Base-by-base conservation (phyloP, 1,140 invertebrate species). In the Sminthurides bifidus region DNA sequence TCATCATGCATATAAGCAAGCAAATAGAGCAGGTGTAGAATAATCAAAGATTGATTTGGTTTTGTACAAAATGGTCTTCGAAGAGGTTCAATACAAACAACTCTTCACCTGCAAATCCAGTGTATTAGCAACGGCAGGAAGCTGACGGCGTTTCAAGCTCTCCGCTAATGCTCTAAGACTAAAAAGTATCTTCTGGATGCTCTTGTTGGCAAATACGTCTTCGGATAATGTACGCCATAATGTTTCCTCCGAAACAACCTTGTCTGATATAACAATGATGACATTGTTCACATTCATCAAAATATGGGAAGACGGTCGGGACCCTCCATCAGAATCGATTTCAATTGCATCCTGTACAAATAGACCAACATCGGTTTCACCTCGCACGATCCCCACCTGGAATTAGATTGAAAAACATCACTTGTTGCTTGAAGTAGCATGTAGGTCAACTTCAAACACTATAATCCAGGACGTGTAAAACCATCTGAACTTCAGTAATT, bases 81-180 rank as follows among this genome's bases (percentile, higher is more conserved):
- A 8, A 43, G 5, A 8, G 10, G 8, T 15, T 15, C 40, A 10
- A 8, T 21, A 8, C 5, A 43, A 43, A 43, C 10, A 43, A 8
- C 8, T 8, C 40, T 17, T 46, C 35, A 49, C 46, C 31, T 35
- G 4, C 46, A 49, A 49, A 33, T 49, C 46, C 17, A 10, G 35
- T 2, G 35, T 3, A 17, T 33, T 6, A 3, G n/a, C 5, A 5
- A 49, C 4, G 3, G 29, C 17, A 35, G 35, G 31, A 3, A 5
- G 6, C 10, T 19, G 46, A 31, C 8, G 3, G 29, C 35, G 24
- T 15, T 17, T 33, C 26, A 49, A 33, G 21, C 35, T 33, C n/a
- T 49, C 46, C 8, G 10, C 2, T 4, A 33, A 5, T 10, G 6
- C 8, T 6, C 29, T 27, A 8, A 6, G 12, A 19, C 35, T 26